Evolutionary conservation across 64 coral and sea anemone genomes (phyloP).

Genomic region (Pocillopora verrucosa): DNA sequence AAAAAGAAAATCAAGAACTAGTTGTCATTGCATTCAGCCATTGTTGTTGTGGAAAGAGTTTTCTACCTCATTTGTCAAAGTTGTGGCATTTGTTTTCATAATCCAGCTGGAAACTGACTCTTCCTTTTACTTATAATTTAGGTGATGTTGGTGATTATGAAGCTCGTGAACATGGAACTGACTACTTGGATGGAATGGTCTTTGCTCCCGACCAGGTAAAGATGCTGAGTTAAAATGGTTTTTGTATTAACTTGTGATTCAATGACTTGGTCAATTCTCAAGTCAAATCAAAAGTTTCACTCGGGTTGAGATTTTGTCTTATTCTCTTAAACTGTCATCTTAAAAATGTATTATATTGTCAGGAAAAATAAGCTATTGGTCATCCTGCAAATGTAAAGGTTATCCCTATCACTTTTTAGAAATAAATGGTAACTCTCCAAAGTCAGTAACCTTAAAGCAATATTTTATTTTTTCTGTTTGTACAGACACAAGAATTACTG

Average conservation of each 20-base stretch:
- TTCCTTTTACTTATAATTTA: neutral
- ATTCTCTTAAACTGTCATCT: too few species aligned
- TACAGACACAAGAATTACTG: slow-evolving; percentile 78
- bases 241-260: neutral
- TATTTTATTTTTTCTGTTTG: neutral
- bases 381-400: too few species aligned
- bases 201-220: slow-evolving; percentile 93
- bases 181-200: slow-evolving; percentile 92
- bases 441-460: too few species aligned
- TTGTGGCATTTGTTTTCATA: too few species aligned
- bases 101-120: neutral
- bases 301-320: too few species aligned
- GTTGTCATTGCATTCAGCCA: neutral
- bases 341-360: too few species aligned
- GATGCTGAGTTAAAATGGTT: neutral
- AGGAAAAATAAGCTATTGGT: too few species aligned
- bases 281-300: too few species aligned
- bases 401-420: too few species aligned
- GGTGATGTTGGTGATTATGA: slow-evolving; percentile 95
- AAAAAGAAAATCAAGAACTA: neutral
- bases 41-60: too few species aligned
- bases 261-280: neutral
- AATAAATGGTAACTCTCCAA: too few species aligned
- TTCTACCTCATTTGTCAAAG: too few species aligned
- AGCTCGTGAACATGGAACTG: slow-evolving; percentile 67